Conservation (phyloP, 2,797 vertebrate genomes). For the Triplophysa yarkandensis region DNA sequence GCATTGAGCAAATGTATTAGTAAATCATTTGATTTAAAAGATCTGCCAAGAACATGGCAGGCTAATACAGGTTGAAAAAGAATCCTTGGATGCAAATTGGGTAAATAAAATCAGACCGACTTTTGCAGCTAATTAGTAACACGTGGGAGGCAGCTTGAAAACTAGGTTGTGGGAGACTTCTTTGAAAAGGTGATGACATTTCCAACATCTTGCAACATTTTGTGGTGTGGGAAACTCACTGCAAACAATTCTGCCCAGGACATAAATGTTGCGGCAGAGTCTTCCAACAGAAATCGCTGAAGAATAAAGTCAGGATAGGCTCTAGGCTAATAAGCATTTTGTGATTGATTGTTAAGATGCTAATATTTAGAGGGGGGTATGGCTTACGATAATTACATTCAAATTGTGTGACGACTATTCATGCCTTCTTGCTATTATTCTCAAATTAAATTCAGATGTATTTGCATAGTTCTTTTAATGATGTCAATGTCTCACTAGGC, state of each 20-base stretch:
- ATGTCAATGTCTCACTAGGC: conserved; percentile 19
- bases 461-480: conserved; percentile 24
- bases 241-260: conserved; percentile 64
- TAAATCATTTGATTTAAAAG: neutral
- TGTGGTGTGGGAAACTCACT: conserved; percentile 68
- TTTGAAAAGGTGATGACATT: conserved; percentile 70
- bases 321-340: conserved; percentile 54
- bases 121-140: conserved; percentile 70
- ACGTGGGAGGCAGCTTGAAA: conserved; percentile 59
- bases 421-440: conserved; percentile 14
- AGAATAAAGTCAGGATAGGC: conserved; percentile 59
- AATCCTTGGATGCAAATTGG: conserved; percentile 56
- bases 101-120: conserved; percentile 66
- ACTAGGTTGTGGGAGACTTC: conserved; percentile 59
- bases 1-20: neutral
- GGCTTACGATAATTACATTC: conserved; percentile 17
- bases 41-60: conserved; percentile 46
- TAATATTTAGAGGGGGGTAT: conserved; percentile 30
- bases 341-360: conserved; percentile 47
- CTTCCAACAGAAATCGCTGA: conserved; percentile 46
- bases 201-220: conserved; percentile 76
- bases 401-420: conserved; percentile 16
- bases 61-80: conserved; percentile 1
- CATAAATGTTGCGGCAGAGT: conserved; percentile 43
- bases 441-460: conserved; percentile 26